These are phyloP conservation scores for Omphaloscelis lunosa DNA, from an alignment of 2,888 invertebrate species.

Conservation along the genomic window DNA sequence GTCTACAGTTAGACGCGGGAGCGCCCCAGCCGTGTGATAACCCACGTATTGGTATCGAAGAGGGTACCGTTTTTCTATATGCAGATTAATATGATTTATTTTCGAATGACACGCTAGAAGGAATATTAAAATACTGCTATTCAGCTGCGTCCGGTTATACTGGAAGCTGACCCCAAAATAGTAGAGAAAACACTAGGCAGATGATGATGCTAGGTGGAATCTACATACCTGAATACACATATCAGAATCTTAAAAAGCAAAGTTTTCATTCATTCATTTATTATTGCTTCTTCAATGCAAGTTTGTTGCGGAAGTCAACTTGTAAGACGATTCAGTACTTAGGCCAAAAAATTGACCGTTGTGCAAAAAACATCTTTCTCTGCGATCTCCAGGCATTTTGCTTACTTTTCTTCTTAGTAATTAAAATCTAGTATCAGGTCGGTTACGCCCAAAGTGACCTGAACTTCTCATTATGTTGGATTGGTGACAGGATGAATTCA, in stretches of 20 bases:
- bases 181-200: not conserved
- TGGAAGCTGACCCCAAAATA: not conserved
- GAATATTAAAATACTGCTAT: not conserved
- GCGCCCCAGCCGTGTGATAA: slow-evolving; percentile 68
- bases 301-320: not conserved
- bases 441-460: not conserved
- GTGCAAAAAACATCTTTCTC: not conserved
- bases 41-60: slow-evolving; percentile 57
- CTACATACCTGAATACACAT: no score
- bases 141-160: not conserved
- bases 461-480: not conserved
- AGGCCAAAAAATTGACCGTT: rapidly evolving
- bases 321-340: not conserved
- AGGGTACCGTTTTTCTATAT: slow-evolving; percentile 63
- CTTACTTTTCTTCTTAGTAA: not conserved
- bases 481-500: not conserved
- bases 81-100: slow-evolving; percentile 58
- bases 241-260: not conserved
- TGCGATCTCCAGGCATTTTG: not conserved
- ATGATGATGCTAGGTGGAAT: slow-evolving; percentile 1
- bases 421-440: not conserved
- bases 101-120: slow-evolving; percentile 15
- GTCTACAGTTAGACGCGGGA: slow-evolving; percentile 76
- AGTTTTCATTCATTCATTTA: not conserved
- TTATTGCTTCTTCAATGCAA: not conserved